Percentiles rank a stretch among this genome's conserved stretches.
Evolutionary conservation across 2,888 invertebrate genomes (phyloP).

Genomic region (Ormia ochracea): DNA sequence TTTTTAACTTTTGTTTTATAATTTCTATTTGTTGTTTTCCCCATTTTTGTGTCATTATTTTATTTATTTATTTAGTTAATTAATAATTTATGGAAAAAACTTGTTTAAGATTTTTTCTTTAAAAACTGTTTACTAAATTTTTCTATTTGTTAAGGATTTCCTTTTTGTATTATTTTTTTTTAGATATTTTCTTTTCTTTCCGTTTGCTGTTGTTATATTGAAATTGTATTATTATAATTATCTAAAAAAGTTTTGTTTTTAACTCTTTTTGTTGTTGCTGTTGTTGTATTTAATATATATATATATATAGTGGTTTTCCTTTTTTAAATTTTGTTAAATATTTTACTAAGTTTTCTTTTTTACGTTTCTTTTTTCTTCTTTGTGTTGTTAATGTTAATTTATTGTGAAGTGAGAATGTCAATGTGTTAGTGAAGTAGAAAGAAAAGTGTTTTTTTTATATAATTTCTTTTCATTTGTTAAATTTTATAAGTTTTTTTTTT

Average conservation of each 20-base stretch:
- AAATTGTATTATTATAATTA: constrained; percentile 50
- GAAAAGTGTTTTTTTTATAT: constrained; percentile 55
- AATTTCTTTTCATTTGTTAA: constrained; percentile 60
- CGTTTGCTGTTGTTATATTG: constrained; percentile 26
- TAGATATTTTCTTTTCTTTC: constrained; percentile 8
- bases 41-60: background rate
- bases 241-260: constrained; percentile 47
- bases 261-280: constrained; percentile 51
- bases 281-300: constrained; percentile 4
- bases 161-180: background rate
- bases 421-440: constrained; percentile 12
- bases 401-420: constrained; percentile 9
- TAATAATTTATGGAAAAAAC: constrained; percentile 37
- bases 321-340: constrained; percentile 58
- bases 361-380: constrained; percentile 12
- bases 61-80: constrained; percentile 3
- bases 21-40: constrained; percentile 10
- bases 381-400: constrained; percentile 12
- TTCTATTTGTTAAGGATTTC: constrained; percentile 31
- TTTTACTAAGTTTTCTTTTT: constrained; percentile 52
- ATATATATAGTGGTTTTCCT: constrained; percentile 56
- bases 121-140: constrained; percentile 45
- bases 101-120: constrained; percentile 42
- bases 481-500: constrained; percentile 55
- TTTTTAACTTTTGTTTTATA: constrained; percentile 32